Percentiles rank a stretch among this genome's conserved stretches.
Conservation (phyloP, 2,888 invertebrate genomes). For the Colostygia pectinataria region DNA sequence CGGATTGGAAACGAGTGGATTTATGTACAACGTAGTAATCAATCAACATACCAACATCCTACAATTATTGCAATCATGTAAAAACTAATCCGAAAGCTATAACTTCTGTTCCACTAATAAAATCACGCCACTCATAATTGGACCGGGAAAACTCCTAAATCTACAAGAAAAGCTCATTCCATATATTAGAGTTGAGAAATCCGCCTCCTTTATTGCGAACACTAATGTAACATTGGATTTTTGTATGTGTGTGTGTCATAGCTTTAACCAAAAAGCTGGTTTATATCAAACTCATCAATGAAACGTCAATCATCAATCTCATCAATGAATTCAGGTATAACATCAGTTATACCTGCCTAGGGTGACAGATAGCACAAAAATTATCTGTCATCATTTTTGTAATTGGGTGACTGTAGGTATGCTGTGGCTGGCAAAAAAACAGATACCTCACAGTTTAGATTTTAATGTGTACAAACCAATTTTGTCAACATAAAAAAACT, state of each 20-base stretch:
- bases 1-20: too few relatives aligned
- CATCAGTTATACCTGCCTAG: too few relatives aligned
- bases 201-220: constrained; percentile 31
- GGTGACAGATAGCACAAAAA: not conserved
- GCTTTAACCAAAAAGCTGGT: not conserved
- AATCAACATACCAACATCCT: not conserved
- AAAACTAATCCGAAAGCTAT: constrained; percentile 24
- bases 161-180: constrained; percentile 33
- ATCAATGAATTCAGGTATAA: too few relatives aligned
- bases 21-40: too few relatives aligned
- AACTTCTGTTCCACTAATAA: constrained; percentile 30
- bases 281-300: not conserved
- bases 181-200: constrained; percentile 30
- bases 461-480: too few relatives aligned
- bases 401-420: too few relatives aligned
- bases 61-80: constrained; percentile 17
- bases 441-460: too few relatives aligned
- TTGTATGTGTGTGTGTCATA: constrained; percentile 18
- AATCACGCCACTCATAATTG: constrained; percentile 31
- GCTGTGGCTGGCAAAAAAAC: too few relatives aligned
- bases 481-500: too few relatives aligned
- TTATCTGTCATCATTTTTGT: not conserved
- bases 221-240: constrained; percentile 32
- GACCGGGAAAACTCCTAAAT: constrained; percentile 26
- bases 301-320: too few relatives aligned